A percentile compares a stretch with the other conserved stretches of the same genome.
phyloP scores from a whole-genome alignment of 2,797 vertebrate species.

The Smutsia temminckii region DNA sequence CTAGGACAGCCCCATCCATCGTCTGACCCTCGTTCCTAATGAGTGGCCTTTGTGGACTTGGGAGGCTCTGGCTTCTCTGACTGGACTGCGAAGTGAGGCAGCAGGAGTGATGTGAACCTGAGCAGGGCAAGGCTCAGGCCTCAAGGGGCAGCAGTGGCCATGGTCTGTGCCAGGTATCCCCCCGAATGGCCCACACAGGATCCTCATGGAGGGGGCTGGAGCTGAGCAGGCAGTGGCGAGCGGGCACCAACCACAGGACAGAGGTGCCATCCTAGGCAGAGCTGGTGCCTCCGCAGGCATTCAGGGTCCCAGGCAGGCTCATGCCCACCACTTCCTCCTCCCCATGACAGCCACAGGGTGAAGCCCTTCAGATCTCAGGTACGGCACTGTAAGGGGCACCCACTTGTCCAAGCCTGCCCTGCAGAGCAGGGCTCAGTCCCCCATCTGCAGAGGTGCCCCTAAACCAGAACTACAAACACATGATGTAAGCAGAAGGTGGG shows the following conservation, averaged over 20 bases:
- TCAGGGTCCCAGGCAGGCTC: background rate
- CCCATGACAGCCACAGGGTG: background rate
- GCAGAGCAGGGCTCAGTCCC: background rate
- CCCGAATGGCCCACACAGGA: background rate
- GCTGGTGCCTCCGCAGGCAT: background rate
- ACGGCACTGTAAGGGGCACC: background rate
- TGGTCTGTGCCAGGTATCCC: background rate
- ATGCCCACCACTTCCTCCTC: background rate
- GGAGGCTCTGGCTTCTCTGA: background rate
- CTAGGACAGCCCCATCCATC: background rate
- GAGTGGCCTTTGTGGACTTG: background rate
- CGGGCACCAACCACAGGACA: background rate
- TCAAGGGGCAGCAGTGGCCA: background rate
- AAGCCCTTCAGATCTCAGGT: background rate
- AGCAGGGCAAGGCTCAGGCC: background rate
- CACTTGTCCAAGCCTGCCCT: background rate
- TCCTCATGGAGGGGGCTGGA: rapidly evolving
- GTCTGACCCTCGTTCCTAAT: background rate
- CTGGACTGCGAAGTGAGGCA: background rate
- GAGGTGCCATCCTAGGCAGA: background rate
- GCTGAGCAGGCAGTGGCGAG: background rate
- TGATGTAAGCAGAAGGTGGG: background rate
- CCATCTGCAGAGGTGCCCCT: background rate
- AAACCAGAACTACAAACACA: background rate
- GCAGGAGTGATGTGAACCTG: background rate